phyloP scores from a whole-genome alignment of 2,797 vertebrate genomes.

The Trematomus bernacchii region DNA sequence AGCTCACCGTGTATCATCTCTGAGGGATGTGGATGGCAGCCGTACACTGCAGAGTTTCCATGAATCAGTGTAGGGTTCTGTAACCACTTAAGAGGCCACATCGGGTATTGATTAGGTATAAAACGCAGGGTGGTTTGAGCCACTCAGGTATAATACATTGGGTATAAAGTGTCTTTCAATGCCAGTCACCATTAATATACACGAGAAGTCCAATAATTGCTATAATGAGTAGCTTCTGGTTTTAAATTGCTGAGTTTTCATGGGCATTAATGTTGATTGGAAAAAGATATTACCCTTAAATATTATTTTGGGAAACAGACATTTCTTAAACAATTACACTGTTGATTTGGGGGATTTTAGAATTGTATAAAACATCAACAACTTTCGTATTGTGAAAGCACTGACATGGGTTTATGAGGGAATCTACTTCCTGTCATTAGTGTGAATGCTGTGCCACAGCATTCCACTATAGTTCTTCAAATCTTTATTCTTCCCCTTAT shows the following conservation, averaged over 20 bases:
- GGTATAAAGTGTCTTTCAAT: slow-evolving; percentile 51
- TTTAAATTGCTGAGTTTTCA: not conserved
- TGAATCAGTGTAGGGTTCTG: slow-evolving; percentile 61
- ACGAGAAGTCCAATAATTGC: slow-evolving; percentile 18
- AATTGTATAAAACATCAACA: no score
- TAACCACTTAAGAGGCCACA: slow-evolving; percentile 54
- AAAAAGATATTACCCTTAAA: not conserved
- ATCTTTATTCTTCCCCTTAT: no score
- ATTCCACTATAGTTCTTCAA: no score
- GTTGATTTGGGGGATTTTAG: no score
- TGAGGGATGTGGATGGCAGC: slow-evolving; percentile 55
- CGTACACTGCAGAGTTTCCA: slow-evolving; percentile 61
- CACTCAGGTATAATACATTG: slow-evolving; percentile 54
- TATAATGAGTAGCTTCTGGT: slow-evolving; percentile 13
- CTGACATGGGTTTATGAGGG: no score
- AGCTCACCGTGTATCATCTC: slow-evolving; percentile 44
- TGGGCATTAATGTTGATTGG: not conserved
- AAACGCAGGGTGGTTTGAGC: slow-evolving; percentile 22
- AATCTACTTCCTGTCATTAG: not conserved
- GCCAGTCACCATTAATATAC: slow-evolving; percentile 34
- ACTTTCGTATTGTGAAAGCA: no score
- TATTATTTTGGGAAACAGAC: not conserved
- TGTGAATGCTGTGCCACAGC: no score
- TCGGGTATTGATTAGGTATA: slow-evolving; percentile 48
- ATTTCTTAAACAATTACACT: no score